These are phyloP conservation scores for Zeuzera pyrina DNA, from an alignment of 2,888 invertebrate species.

Conservation along the genomic window DNA sequence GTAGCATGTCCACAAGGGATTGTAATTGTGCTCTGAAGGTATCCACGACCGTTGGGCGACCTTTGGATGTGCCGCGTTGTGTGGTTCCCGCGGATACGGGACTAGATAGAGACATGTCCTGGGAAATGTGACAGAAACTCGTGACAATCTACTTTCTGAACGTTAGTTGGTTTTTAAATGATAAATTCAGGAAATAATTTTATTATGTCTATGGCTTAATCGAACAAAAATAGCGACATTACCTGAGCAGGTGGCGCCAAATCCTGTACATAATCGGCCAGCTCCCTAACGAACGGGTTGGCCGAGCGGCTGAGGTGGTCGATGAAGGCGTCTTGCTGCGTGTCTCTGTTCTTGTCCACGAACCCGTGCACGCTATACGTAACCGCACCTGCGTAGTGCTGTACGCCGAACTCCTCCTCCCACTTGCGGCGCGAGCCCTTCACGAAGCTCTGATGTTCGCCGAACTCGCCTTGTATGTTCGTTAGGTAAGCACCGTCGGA, in stretches of 20 bases:
- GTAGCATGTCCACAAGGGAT: conserved; percentile 89
- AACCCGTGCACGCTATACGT: conserved; percentile 85
- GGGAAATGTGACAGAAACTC: conserved; percentile 12
- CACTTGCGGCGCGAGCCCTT: conserved; percentile 90
- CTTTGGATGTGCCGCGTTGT: conserved; percentile 89
- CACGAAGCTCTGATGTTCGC: conserved; percentile 85
- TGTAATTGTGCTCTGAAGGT: conserved; percentile 91
- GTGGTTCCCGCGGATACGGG: conserved; percentile 69
- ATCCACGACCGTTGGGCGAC: conserved; percentile 90
- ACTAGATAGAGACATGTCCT: conserved; percentile 68
- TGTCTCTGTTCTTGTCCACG: conserved; percentile 93
- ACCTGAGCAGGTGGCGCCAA: conserved; percentile 78
- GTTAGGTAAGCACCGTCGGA: conserved; percentile 90
- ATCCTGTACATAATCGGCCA: conserved; percentile 71
- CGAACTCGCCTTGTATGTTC: conserved; percentile 91
- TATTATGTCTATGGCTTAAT: too few relatives aligned
- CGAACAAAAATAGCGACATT: too few relatives aligned
- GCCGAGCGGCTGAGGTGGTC: conserved; percentile 89
- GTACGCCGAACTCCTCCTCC: conserved; percentile 92
- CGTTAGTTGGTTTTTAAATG: too few relatives aligned
- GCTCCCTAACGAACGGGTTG: conserved; percentile 86
- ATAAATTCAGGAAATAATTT: too few relatives aligned
- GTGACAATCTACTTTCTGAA: too few relatives aligned
- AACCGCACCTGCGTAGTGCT: conserved; percentile 92
- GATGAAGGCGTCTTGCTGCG: conserved; percentile 93